Evolutionary conservation across 2,113 vertebrate genomes (phyloP).

Genomic region (Eclectus roratus): DNA sequence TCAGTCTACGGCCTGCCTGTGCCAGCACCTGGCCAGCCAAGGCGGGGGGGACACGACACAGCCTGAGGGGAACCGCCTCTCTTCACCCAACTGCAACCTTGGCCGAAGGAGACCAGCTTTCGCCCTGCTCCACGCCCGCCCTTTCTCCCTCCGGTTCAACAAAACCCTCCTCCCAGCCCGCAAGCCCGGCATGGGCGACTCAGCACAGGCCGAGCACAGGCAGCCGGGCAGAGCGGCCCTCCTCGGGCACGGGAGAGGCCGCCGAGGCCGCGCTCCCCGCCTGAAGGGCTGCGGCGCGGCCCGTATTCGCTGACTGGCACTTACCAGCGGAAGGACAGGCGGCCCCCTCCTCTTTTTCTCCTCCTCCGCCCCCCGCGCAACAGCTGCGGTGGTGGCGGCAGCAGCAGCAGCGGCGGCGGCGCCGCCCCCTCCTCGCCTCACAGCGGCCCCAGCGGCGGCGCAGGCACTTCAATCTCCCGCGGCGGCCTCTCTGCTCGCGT

Average conservation of each 20-base stretch:
- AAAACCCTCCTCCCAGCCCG: neutral
- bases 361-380: neutral
- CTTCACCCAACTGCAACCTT: neutral
- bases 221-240: neutral
- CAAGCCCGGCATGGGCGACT: neutral
- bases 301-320: neutral
- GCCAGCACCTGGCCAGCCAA: neutral
- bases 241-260: neutral
- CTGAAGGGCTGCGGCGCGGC: neutral
- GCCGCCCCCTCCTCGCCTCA: neutral
- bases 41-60: neutral
- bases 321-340: neutral
- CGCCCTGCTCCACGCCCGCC: neutral
- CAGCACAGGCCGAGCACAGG: neutral
- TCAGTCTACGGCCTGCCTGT: neutral
- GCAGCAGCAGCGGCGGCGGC: neutral
- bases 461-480: constrained; percentile 45
- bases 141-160: neutral
- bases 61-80: neutral
- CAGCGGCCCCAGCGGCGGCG: neutral
- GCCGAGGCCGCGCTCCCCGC: neutral
- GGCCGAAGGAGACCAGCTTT: neutral
- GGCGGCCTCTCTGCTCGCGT: neutral
- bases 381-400: neutral
- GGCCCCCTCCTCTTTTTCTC: neutral